A percentile compares a stretch with the other conserved stretches of the same genome.
Evolutionary conservation across 64 coral and sea anemone genomes (phyloP).

Genomic region (Pocillopora damicornis): DNA sequence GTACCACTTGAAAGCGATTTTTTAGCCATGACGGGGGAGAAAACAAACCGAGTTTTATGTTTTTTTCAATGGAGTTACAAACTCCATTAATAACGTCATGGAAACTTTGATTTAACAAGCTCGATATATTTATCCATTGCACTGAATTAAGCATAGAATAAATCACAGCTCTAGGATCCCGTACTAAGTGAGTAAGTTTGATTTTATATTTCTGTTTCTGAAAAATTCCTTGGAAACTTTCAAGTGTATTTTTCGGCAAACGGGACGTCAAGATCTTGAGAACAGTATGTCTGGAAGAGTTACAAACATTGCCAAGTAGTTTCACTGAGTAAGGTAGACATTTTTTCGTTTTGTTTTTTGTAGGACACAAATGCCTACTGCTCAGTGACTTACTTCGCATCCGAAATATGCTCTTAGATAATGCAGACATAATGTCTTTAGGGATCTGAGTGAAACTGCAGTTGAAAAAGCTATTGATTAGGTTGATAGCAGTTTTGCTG

Average conservation of each 20-base stretch:
- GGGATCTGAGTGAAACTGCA: background rate
- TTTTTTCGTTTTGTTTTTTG: no score
- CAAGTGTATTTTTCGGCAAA: background rate
- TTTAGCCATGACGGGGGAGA: background rate
- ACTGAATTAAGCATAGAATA: background rate
- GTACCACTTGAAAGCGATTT: background rate
- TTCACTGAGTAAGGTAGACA: background rate
- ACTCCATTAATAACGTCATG: no score
- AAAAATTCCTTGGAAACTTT: background rate
- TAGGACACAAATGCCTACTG: background rate
- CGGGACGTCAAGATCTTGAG: background rate
- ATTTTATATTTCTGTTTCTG: background rate
- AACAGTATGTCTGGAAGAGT: background rate
- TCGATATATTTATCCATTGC: background rate
- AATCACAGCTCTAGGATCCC: conserved; percentile 8
- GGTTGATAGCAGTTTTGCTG: background rate
- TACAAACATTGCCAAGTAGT: background rate
- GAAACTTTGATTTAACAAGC: no score
- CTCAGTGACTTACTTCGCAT: background rate
- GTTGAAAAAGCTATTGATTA: background rate
- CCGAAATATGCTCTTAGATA: background rate
- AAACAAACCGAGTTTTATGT: background rate
- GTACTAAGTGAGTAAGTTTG: background rate
- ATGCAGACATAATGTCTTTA: no score
- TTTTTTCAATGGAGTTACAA: no score